Conservation (phyloP, 2,888 invertebrate species). For the Dorcus hopei region DNA sequence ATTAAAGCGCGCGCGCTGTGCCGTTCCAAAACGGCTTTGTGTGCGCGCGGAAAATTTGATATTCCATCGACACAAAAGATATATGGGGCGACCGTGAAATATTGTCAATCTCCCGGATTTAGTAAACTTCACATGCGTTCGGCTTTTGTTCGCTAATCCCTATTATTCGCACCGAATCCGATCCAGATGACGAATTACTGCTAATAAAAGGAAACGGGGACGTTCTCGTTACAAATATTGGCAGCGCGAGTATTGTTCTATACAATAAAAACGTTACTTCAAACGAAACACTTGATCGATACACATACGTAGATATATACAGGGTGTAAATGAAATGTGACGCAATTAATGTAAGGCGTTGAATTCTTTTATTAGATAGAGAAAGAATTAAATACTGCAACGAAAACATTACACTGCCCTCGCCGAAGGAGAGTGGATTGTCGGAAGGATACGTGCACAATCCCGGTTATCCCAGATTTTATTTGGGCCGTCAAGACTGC, state of each 20-base stretch:
- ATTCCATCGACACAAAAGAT: not conserved
- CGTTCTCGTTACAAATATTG: not conserved
- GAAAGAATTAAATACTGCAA: constrained; percentile 53
- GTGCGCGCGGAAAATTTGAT: not conserved
- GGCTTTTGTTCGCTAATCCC: constrained; percentile 18
- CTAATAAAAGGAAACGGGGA: too few relatives aligned
- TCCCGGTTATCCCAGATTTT: constrained; percentile 74
- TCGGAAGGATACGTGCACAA: constrained; percentile 65
- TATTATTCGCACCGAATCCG: constrained; percentile 5
- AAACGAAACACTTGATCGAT: too few relatives aligned
- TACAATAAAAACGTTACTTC: not conserved
- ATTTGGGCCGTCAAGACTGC: constrained; percentile 64
- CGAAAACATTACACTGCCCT: constrained; percentile 46
- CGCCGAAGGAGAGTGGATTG: constrained; percentile 39
- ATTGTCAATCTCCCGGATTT: constrained; percentile 30
- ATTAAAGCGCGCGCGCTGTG: too few relatives aligned
- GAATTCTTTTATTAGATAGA: constrained; percentile 42
- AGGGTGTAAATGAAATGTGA: not conserved
- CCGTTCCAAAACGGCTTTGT: too few relatives aligned
- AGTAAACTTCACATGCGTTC: constrained; percentile 23
- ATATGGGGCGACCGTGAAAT: constrained; percentile 20
- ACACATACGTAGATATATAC: not conserved
- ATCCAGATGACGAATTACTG: constrained; percentile 1
- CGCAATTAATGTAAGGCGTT: not conserved
- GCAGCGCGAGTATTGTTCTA: not conserved